Evolutionary conservation across 2,888 invertebrate species (phyloP).

Genomic region (Aspidiotus destructor): DNA sequence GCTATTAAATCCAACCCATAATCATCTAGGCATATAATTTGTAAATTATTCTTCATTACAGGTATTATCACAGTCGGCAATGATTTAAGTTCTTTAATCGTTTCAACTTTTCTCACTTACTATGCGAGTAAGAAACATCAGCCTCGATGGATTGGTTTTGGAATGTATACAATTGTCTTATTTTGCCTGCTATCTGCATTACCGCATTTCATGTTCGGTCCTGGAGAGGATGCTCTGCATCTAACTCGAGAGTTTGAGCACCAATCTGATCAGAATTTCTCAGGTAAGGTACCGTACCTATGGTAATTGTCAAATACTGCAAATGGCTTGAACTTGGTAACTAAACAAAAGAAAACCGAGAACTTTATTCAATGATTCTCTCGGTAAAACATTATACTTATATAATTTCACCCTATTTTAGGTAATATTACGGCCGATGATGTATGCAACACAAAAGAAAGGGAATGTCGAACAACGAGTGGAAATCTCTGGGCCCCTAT

Average conservation of each 20-base stretch:
- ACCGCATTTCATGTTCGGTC: constrained; percentile 59
- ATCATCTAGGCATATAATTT: no score
- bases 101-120: constrained; percentile 57
- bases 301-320: not conserved
- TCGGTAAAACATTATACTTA: not conserved
- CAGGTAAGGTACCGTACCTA: not conserved
- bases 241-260: constrained; percentile 52
- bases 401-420: not conserved
- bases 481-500: constrained; percentile 45
- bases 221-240: constrained; percentile 55
- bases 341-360: not conserved
- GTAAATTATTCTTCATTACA: constrained; percentile 38
- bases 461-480: constrained; percentile 34
- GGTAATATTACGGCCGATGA: constrained; percentile 35
- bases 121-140: constrained; percentile 61
- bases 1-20: no score
- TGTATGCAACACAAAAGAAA: constrained; percentile 45
- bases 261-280: not conserved
- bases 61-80: constrained; percentile 63
- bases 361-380: not conserved
- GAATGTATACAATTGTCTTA: constrained; percentile 51
- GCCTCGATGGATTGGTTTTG: constrained; percentile 61
- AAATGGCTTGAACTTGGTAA: not conserved
- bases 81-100: constrained; percentile 60
- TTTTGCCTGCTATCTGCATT: constrained; percentile 58